Evolutionary conservation across 2,888 invertebrate genomes (phyloP).

Genomic region (Operophtera brumata): DNA sequence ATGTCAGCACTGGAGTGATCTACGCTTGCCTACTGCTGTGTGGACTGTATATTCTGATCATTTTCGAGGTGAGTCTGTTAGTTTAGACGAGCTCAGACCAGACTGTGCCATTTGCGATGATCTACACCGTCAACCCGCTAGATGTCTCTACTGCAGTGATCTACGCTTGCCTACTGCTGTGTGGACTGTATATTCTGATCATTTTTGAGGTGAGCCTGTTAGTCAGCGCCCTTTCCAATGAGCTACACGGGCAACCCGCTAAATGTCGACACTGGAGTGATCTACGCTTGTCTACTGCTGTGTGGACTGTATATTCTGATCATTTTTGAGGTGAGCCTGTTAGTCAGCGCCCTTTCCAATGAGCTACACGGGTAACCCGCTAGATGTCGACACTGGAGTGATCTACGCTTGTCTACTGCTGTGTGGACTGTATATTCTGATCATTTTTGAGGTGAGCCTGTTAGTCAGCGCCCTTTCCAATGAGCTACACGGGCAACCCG

Average conservation of each 20-base stretch:
- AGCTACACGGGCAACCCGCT: constrained; percentile 83
- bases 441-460: no score
- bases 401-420: constrained; percentile 87
- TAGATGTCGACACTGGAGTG: constrained; percentile 84
- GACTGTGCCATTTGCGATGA: constrained; percentile 57
- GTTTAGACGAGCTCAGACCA: constrained; percentile 41
- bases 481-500: constrained; percentile 82
- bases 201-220: constrained; percentile 92
- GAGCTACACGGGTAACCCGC: constrained; percentile 82
- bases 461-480: constrained; percentile 54
- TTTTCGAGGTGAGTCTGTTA: constrained; percentile 92
- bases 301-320: constrained; percentile 88
- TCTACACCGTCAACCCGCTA: constrained; percentile 83
- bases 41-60: constrained; percentile 88
- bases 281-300: constrained; percentile 87
- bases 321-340: constrained; percentile 90
- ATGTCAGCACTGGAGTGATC: constrained; percentile 84
- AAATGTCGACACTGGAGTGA: constrained; percentile 83
- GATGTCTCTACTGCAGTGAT: constrained; percentile 84
- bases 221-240: constrained; percentile 55
- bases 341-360: constrained; percentile 55
- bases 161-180: constrained; percentile 86
- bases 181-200: constrained; percentile 88
- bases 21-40: constrained; percentile 87
- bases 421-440: constrained; percentile 86